phyloP scores from a whole-genome alignment of 2,797 vertebrate genomes.

The Glyptemys insculpta region DNA sequence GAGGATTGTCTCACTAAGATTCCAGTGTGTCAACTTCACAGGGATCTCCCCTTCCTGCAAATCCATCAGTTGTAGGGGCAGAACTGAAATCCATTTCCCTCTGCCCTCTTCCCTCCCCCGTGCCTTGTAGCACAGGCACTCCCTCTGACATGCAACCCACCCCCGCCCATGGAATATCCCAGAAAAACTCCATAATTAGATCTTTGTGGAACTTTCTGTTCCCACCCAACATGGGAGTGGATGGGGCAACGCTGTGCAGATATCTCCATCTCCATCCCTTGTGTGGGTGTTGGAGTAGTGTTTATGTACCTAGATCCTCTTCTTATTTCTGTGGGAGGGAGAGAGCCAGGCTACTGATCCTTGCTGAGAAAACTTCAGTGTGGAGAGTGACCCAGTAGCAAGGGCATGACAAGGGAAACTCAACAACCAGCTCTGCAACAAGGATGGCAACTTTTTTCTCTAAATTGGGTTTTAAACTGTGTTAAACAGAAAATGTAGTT shows the following conservation, averaged over 20 bases:
- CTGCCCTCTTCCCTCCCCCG: not conserved
- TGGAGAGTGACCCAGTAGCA: not conserved
- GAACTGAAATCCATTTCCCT: not conserved
- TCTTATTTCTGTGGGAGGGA: not conserved
- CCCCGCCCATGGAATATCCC: no score
- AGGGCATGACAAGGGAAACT: slow-evolving; percentile 6
- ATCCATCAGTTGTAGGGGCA: not conserved
- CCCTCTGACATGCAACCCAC: not conserved
- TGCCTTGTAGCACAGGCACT: not conserved
- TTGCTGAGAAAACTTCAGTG: not conserved
- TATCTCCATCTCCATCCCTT: not conserved
- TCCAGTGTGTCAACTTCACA: not conserved
- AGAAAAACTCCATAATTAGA: not conserved
- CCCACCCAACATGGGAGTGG: not conserved
- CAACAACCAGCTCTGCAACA: slow-evolving; percentile 29
- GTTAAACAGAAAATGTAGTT: not conserved
- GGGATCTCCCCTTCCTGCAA: not conserved
- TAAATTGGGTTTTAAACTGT: slow-evolving; percentile 46
- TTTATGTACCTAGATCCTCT: not conserved
- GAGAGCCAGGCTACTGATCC: not conserved
- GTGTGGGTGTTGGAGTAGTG: no score
- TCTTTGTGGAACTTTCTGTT: not conserved
- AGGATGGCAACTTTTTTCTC: slow-evolving; percentile 20
- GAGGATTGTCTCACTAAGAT: not conserved
- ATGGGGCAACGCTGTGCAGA: not conserved